Percentiles rank a stretch among this genome's conserved stretches.
phyloP scores from a whole-genome alignment of 2,113 vertebrate species.

The Atherinomorus stipes region DNA sequence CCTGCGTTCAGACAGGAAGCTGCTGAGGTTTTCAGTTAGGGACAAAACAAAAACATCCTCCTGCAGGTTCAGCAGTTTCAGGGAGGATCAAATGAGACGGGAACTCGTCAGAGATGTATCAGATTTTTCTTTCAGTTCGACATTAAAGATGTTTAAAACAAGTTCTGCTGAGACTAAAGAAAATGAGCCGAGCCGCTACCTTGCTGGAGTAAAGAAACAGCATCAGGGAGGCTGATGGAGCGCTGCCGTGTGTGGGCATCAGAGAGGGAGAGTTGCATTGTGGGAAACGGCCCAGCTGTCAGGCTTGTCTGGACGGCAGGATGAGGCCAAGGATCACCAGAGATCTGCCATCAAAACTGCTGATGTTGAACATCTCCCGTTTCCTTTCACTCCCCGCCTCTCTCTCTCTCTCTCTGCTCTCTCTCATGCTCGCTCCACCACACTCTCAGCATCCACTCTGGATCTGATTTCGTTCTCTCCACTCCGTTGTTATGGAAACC shows the following conservation, averaged over 20 bases:
- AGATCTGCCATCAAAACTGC: constrained; percentile 53
- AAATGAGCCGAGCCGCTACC: too few species aligned
- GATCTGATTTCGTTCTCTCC: constrained; percentile 45
- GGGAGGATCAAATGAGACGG: too few species aligned
- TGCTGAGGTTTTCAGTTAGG: too few species aligned
- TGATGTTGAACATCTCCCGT: constrained; percentile 47
- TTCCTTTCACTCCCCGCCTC: background rate
- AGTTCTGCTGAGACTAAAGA: too few species aligned
- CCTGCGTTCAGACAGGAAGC: too few species aligned
- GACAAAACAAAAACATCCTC: too few species aligned
- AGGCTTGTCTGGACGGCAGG: constrained; percentile 34
- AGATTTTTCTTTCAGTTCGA: too few species aligned
- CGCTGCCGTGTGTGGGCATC: too few species aligned
- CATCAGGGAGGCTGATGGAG: background rate
- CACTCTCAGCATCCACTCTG: constrained; percentile 34
- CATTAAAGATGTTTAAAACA: too few species aligned
- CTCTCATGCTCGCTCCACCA: constrained; percentile 34
- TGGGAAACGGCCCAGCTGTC: constrained; percentile 38
- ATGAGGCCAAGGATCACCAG: constrained; percentile 50
- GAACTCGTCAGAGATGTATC: too few species aligned
- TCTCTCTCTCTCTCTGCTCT: constrained; percentile 40
- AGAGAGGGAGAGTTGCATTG: constrained; percentile 26
- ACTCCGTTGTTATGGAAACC: constrained; percentile 63
- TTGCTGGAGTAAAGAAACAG: background rate
- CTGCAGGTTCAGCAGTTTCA: too few species aligned